Conservation (phyloP, 1,140 invertebrate species). For the Batillaria attramentaria region DNA sequence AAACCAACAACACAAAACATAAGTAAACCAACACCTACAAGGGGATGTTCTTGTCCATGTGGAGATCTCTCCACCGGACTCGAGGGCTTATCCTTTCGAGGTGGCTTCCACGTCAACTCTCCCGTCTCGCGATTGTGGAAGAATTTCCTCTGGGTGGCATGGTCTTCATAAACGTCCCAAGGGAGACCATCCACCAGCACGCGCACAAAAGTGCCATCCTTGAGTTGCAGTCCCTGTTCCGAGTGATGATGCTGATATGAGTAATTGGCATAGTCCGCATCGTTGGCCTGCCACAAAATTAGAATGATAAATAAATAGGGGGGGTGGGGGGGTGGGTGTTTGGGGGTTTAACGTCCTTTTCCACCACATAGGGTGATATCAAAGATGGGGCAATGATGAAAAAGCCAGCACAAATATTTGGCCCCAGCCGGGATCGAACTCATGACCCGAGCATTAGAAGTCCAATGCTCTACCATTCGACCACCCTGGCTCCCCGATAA, state of each 20-base stretch:
- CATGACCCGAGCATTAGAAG: no score
- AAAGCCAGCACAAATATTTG: no score
- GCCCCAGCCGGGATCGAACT: no score
- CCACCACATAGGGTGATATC: no score
- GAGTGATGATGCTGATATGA: constrained; percentile 1
- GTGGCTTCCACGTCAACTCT: constrained; percentile 57
- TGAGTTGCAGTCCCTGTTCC: constrained; percentile 11
- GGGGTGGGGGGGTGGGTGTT: not conserved
- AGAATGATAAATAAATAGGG: not conserved
- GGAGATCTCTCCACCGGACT: not conserved
- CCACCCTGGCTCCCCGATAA: no score
- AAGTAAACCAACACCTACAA: no score
- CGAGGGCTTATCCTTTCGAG: constrained; percentile 40
- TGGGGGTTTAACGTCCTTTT: not conserved
- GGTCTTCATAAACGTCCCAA: constrained; percentile 57
- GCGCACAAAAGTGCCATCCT: constrained; percentile 43
- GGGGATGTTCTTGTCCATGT: not conserved
- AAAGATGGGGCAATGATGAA: no score
- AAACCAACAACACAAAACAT: not conserved
- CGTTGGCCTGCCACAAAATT: constrained; percentile 10
- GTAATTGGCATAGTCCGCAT: constrained; percentile 27
- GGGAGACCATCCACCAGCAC: constrained; percentile 44
- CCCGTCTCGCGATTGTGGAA: constrained; percentile 54
- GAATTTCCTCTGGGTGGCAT: constrained; percentile 43
- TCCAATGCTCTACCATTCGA: no score